A percentile compares a stretch with the other conserved stretches of the same genome.
phyloP scores from a whole-genome alignment of 2,797 vertebrate species.

The Ctenochaetus hawaiiensis region DNA sequence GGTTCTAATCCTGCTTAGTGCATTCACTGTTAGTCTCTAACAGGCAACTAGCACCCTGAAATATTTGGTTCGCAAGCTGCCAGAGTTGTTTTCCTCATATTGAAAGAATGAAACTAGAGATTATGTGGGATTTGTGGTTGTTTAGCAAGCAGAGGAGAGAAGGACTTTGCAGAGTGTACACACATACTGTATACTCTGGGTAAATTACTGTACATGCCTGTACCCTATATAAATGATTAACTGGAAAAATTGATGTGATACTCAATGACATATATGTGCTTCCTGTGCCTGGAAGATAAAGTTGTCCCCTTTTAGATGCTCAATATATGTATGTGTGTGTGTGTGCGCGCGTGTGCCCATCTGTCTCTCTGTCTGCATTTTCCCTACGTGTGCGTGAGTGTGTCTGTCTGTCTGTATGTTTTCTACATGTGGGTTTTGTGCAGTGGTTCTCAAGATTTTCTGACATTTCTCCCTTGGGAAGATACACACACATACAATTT shows the following conservation, averaged over 20 bases:
- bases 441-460: no score
- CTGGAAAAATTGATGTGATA: conserved; percentile 52
- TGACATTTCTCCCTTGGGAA: no score
- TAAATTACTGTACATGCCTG: conserved; percentile 19
- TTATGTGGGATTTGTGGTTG: conserved; percentile 66
- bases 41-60: conserved; percentile 67
- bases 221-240: conserved; percentile 15
- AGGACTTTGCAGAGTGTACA: conserved; percentile 22
- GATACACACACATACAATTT: no score
- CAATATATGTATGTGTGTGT: conserved; percentile 7
- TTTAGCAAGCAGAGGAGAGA: conserved; percentile 48
- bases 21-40: conserved; percentile 69
- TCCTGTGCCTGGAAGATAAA: conserved; percentile 50
- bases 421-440: no score
- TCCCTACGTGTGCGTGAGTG: conserved; percentile 6
- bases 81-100: conserved; percentile 54
- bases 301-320: conserved; percentile 34
- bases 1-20: conserved; percentile 74
- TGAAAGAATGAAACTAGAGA: conserved; percentile 61
- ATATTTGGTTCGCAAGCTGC: conserved; percentile 62
- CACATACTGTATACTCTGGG: conserved; percentile 13
- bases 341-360: not conserved
- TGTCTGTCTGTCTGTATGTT: no score
- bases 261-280: conserved; percentile 54
- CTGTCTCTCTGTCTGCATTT: no score